Conservation (phyloP, 1,140 invertebrate species). For the Drosophila aff. region DNA sequence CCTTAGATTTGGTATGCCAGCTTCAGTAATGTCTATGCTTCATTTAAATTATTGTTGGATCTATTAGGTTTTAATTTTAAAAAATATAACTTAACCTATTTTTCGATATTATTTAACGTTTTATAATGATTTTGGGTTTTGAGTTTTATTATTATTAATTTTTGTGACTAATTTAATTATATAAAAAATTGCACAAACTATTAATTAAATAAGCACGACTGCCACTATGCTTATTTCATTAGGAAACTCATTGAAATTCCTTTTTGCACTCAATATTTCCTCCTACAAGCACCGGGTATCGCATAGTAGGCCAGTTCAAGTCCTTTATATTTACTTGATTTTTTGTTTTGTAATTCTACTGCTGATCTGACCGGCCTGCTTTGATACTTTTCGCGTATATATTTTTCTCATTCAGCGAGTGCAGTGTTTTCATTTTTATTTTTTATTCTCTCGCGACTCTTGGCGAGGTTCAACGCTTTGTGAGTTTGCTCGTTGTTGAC, state of each 20-base stretch:
- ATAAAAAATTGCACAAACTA: no score
- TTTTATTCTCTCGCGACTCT: slow-evolving; percentile 42
- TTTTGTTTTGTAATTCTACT: slow-evolving; percentile 10
- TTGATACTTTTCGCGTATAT: slow-evolving; percentile 24
- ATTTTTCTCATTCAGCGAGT: slow-evolving; percentile 19
- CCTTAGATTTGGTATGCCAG: background rate
- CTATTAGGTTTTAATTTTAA: no score
- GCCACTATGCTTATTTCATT: background rate
- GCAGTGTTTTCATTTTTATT: slow-evolving; percentile 21
- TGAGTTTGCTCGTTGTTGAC: slow-evolving; percentile 76
- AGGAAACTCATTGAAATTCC: background rate
- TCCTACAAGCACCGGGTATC: background rate
- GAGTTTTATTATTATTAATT: no score
- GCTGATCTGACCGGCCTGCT: slow-evolving; percentile 54
- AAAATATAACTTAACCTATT: no score
- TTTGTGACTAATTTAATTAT: no score
- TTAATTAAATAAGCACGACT: no score
- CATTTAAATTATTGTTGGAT: no score
- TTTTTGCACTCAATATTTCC: background rate
- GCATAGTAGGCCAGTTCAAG: background rate
- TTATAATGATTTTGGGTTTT: no score
- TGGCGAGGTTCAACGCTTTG: slow-evolving; percentile 65
- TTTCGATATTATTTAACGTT: no score
- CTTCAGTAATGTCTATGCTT: no score
- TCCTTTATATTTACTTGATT: slow-evolving; percentile 6